Evolutionary conservation across 2,888 invertebrate genomes (phyloP).

Genomic region (Heliconius cydno): DNA sequence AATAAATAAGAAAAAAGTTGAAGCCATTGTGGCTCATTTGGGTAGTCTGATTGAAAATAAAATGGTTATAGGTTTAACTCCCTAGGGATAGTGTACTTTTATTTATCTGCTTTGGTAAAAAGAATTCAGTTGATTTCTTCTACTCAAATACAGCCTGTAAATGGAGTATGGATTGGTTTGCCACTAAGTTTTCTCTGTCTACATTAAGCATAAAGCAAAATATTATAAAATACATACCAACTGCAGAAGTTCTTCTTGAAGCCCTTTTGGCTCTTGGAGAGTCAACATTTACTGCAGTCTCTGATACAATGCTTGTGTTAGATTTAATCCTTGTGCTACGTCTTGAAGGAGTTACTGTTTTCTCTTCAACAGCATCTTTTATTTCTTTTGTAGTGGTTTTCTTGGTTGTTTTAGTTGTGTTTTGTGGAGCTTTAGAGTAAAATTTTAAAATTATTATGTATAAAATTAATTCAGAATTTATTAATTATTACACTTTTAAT

Average conservation of each 20-base stretch:
- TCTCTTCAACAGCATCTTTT: constrained; percentile 57
- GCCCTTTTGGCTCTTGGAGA: constrained; percentile 76
- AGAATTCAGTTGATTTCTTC: no score
- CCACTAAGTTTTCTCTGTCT: neutral
- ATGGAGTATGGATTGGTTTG: no score
- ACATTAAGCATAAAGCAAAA: neutral
- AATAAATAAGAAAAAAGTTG: no score
- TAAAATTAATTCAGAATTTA: neutral
- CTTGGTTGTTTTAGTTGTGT: constrained; percentile 54
- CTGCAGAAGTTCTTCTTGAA: constrained; percentile 66
- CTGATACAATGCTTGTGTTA: constrained; percentile 61
- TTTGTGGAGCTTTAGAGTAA: constrained; percentile 52
- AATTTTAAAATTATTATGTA: neutral
- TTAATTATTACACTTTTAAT: neutral
- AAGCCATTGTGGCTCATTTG: no score
- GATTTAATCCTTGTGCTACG: constrained; percentile 68
- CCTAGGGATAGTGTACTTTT: no score
- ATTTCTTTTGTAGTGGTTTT: constrained; percentile 61
- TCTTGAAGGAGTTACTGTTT: constrained; percentile 66
- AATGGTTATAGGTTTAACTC: no score
- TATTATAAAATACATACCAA: constrained; percentile 59
- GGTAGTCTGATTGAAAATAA: no score
- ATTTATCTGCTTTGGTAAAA: no score
- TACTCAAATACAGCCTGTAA: no score
- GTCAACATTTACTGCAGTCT: constrained; percentile 57